Evolutionary conservation across 2,113 vertebrate species (phyloP).

Genomic region (human (Homo sapiens)): GRCh38 chr21:34620501-34621000

Average conservation of each 20-base stretch:
- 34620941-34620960: too few species aligned
- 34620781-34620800: too few species aligned
- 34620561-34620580: neutral
- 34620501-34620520: neutral
- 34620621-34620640: neutral
- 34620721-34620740: neutral
- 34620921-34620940: too few species aligned
- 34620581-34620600: neutral
- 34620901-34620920: too few species aligned
- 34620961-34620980: too few species aligned
- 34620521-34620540: neutral
- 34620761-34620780: neutral
- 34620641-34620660: neutral
- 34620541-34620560: neutral
- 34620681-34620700: neutral
- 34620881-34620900: neutral
- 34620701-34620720: neutral
- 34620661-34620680: neutral
- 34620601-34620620: neutral
- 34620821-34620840: neutral
- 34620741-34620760: neutral
- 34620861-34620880: neutral
- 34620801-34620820: too few species aligned
- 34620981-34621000: too few species aligned
- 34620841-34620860: neutral